These are phyloP conservation scores for Bombus soroeensis DNA, from an alignment of 1,140 invertebrate genomes.

Conservation along the genomic window DNA sequence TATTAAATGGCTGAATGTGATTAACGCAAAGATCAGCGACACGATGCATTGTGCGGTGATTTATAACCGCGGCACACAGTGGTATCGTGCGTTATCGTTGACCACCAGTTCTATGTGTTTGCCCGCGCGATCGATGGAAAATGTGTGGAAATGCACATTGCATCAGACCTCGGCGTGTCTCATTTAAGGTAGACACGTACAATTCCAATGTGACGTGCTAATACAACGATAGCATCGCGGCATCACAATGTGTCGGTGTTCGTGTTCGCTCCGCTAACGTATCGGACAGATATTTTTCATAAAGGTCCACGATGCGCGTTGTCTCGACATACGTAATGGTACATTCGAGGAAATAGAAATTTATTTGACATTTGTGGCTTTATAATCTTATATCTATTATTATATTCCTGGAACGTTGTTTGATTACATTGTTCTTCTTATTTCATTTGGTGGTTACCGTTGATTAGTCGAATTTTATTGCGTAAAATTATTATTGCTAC, in stretches of 20 bases:
- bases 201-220: conserved; percentile 34
- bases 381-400: background rate
- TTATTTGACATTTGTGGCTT: background rate
- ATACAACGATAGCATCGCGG: conserved; percentile 34
- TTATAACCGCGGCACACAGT: conserved; percentile 23
- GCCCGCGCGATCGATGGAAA: conserved; percentile 41
- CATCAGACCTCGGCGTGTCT: conserved; percentile 22
- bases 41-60: conserved; percentile 44
- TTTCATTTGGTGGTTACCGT: background rate
- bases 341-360: background rate
- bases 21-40: conserved; percentile 44
- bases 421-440: background rate
- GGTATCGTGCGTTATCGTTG: conserved; percentile 28
- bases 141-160: conserved; percentile 47
- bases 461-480: background rate
- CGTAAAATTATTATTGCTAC: background rate
- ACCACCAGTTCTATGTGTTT: conserved; percentile 19
- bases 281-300: conserved; percentile 25
- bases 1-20: conserved; percentile 37
- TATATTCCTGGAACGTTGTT: background rate
- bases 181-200: conserved; percentile 40
- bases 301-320: background rate
- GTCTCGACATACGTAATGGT: too few relatives aligned
- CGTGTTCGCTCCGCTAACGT: background rate
- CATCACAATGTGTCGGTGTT: conserved; percentile 9